phyloP scores from a whole-genome alignment of 2,797 vertebrate species.

The Australoheros facetus region DNA sequence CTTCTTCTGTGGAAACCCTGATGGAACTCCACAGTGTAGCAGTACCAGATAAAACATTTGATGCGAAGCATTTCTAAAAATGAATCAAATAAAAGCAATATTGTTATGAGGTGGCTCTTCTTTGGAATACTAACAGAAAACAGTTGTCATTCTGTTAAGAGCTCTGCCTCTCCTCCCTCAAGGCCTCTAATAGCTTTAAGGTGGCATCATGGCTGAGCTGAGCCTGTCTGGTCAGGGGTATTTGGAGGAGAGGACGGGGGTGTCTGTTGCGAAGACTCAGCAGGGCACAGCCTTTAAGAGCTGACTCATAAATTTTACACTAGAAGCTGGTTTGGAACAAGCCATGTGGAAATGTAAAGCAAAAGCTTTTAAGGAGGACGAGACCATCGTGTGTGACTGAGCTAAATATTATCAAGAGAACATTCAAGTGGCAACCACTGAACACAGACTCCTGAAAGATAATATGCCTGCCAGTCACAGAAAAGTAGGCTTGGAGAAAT shows the following conservation, averaged over 20 bases:
- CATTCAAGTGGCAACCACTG: slow-evolving; percentile 4
- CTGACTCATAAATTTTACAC: slow-evolving; percentile 82
- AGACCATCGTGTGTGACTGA: slow-evolving; percentile 43
- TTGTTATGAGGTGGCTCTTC: not conserved
- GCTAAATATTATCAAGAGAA: slow-evolving; percentile 51
- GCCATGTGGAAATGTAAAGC: slow-evolving; percentile 73
- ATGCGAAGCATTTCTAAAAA: not conserved
- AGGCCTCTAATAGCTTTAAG: slow-evolving; percentile 67
- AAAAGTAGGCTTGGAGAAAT: not conserved
- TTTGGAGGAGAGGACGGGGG: slow-evolving; percentile 28
- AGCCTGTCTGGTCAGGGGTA: slow-evolving; percentile 35
- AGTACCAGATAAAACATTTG: not conserved
- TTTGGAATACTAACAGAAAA: not conserved
- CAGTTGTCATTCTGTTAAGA: slow-evolving; percentile 25
- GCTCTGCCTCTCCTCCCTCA: slow-evolving; percentile 13
- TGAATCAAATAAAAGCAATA: not conserved
- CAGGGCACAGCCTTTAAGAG: slow-evolving; percentile 69
- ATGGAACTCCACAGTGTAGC: not conserved
- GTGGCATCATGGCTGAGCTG: slow-evolving; percentile 51
- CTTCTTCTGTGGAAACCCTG: not conserved
- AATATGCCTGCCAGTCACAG: not conserved
- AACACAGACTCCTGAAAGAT: slow-evolving; percentile 13
- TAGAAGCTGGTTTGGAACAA: slow-evolving; percentile 51
- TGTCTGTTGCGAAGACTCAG: slow-evolving; percentile 54
- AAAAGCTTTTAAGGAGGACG: slow-evolving; percentile 50